Percentiles rank a stretch among this genome's conserved stretches.
phyloP scores from a whole-genome alignment of 2,797 vertebrate species.

The Avahi laniger region DNA sequence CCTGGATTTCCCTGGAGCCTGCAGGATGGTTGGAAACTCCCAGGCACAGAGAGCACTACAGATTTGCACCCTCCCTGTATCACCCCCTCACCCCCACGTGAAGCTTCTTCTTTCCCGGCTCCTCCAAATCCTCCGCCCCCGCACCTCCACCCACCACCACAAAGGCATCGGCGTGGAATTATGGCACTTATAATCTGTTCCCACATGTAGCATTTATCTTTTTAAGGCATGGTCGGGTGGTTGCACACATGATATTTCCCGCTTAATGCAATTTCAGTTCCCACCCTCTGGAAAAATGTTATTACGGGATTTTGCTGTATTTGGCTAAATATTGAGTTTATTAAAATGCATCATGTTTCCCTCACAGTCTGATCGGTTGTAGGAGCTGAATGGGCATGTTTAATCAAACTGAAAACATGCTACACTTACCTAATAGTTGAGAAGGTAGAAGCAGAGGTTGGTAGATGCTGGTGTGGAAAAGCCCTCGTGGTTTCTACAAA shows the following conservation, averaged over 20 bases:
- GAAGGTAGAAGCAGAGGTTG: neutral
- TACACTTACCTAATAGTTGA: neutral
- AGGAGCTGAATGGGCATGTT: neutral
- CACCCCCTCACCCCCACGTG: accelerated
- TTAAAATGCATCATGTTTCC: conserved; percentile 43
- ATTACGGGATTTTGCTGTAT: conserved; percentile 27
- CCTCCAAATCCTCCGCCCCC: accelerated
- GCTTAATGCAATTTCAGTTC: conserved; percentile 27
- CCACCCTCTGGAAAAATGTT: conserved; percentile 27
- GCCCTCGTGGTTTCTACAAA: neutral
- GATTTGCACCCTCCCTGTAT: accelerated
- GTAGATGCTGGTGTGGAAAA: neutral
- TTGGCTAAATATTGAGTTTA: conserved; percentile 43
- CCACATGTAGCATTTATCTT: neutral
- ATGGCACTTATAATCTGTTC: neutral
- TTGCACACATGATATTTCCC: conserved; percentile 12
- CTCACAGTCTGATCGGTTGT: neutral
- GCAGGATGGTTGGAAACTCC: neutral
- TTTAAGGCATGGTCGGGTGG: neutral
- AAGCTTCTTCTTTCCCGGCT: neutral
- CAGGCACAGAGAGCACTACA: accelerated
- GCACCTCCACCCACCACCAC: too few species aligned
- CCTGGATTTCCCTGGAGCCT: accelerated
- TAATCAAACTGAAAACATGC: neutral
- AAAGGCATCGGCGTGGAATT: neutral